Evolutionary conservation across 2,797 vertebrate species (phyloP), one percentile per base, ranked within the genome.

Genomic region (Dicrostonyx torquatus): DNA sequence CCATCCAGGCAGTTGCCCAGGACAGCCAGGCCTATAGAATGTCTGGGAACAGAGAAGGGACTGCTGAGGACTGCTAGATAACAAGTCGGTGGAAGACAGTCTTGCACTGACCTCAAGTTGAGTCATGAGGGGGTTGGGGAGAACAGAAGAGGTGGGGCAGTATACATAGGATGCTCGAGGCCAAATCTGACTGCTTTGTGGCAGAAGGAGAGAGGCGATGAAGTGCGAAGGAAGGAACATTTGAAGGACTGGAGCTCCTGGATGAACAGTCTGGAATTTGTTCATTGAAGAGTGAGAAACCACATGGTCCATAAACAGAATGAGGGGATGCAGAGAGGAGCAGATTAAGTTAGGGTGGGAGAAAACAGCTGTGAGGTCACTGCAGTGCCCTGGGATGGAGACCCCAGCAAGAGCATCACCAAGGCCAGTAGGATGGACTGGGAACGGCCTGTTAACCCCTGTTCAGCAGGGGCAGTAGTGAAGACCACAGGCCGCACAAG

Each of bases 51-150:
- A 85, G 40, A 34, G 68, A 88, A 50, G 26, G 48, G 18, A 93
- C 5, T 26, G 5, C 84, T 24, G 37, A 50, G 17, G 31, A 94
- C 50, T 50, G 40, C 75, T 64, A 75, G 55, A 5, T 24, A 48
- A 11, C 60, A 48, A 15, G 15, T 2, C 10, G 20, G n/a, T 15
- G 70, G 55, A 73, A 70, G 26, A 68, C 2, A 53, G 31, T 2
- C 55, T 89, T 55, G 64, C 31, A 15, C 6, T 6, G 9, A 11
- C 4, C 14, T 29, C 4, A 66, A 34, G 73, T 43, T 31, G 37
- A 48, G 12, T 37, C n/a, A 3, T 22, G 22, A 3, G 1, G 50
- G 53, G 8, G 1, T 3, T 0, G 12, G 34, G 18, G 22, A 12
- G 29, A 3, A 18, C 18, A 53, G 20, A 90, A 62, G 62, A 86